Evolutionary conservation across 2,797 vertebrate genomes (phyloP), one percentile per base, ranked within the genome.

Genomic region (Pitangus sulphuratus): DNA sequence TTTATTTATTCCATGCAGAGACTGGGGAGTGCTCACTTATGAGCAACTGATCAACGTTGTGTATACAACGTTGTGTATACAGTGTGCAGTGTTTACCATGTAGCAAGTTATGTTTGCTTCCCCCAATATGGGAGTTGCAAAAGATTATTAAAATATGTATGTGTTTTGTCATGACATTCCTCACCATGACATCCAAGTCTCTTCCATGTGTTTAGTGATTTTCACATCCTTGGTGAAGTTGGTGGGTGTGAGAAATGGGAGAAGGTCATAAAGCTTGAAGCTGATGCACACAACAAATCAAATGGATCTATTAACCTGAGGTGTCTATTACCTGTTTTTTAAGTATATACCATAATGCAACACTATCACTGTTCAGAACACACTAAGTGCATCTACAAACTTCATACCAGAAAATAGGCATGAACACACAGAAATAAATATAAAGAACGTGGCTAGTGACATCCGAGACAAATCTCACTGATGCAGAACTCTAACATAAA

Each of bases 151-250:
- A 83, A 72, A 61, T 69, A 30, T 65, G 7, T 20, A 24, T 45
- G 19, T 40, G 39, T n/a, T 89, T 82, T 90, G 26, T 78, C 70
- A 66, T 76, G 53, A 7, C 33, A 86, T 93, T 94, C 83, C 30
- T 86, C 15, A 21, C 26, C 30, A 30, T n/a, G 40, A 5, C n/a
- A 51, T 66, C 26, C 39, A 48, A 72, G 9, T 44, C 2, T 4
- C 94, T 76, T 71, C 28, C 42, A 60, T 39, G 64, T 71, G 15
- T 82, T 78, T 58, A 61, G 9, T 64, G 40, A 35, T 92, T 61
- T 60, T 91, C 53, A 56, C 18, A 31, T 45, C 16, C n/a, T 77
- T 64, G 14, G 8, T 40, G 20, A 48, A 2, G 6, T 6, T 77
- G 12, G 25, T 58, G 19, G 9, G 17, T 80, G 30, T 66, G 37